Conservation (phyloP, 2,113 vertebrate genomes). For the Dipodomys merriami region DNA sequence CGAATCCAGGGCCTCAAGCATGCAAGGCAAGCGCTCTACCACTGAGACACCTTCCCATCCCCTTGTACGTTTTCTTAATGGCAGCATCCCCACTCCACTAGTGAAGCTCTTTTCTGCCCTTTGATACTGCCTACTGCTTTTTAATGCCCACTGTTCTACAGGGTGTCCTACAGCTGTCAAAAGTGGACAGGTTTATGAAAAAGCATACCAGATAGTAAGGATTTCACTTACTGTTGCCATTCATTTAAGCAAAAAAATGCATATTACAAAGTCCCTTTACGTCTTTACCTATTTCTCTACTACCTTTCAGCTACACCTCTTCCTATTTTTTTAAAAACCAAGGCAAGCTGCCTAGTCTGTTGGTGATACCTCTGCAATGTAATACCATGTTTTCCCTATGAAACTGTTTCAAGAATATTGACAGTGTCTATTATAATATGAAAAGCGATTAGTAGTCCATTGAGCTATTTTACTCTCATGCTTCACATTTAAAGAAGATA, state of each 20-base stretch:
- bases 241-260: neutral
- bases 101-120: neutral
- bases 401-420: slow-evolving; percentile 35
- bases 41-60: too few relatives aligned
- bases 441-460: slow-evolving; percentile 13
- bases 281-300: neutral
- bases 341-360: neutral
- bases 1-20: too few relatives aligned
- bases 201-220: neutral
- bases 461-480: slow-evolving; percentile 44
- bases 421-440: slow-evolving; percentile 28
- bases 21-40: too few relatives aligned
- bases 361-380: neutral
- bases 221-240: neutral
- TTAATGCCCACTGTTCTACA: neutral
- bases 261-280: neutral
- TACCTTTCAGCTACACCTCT: neutral
- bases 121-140: neutral
- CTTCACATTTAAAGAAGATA: slow-evolving; percentile 1
- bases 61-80: neutral
- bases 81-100: neutral
- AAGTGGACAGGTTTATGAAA: neutral
- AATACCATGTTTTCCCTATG: neutral
- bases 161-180: neutral
- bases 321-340: neutral